A percentile compares a stretch with the other conserved stretches of the same genome.
Conservation (phyloP, 2,113 vertebrate genomes). For the Pteropus alecto region DNA sequence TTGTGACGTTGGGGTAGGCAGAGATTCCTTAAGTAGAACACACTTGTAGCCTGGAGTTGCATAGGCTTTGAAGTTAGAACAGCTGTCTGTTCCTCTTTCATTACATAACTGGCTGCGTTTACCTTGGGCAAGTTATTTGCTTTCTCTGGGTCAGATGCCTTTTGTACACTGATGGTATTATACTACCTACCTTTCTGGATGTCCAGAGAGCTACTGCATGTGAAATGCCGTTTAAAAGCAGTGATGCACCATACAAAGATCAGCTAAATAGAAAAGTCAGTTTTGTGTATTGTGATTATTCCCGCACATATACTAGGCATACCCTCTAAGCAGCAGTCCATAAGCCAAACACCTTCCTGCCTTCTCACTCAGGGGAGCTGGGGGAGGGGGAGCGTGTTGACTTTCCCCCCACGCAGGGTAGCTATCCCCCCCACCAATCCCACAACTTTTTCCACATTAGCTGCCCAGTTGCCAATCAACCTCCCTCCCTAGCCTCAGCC, state of each 20-base stretch:
- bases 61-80: neutral
- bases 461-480: constrained; percentile 64
- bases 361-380: neutral
- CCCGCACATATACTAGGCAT: neutral
- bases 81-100: neutral
- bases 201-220: neutral
- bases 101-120: neutral
- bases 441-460: constrained; percentile 21
- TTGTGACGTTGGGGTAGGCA: neutral
- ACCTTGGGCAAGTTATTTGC: neutral
- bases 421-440: neutral
- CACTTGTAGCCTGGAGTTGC: neutral
- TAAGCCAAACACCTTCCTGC: neutral
- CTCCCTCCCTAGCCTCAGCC: constrained; percentile 68
- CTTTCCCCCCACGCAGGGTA: neutral
- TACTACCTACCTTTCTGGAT: neutral
- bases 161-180: neutral
- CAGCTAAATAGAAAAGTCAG: neutral
- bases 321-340: neutral
- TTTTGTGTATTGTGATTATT: neutral
- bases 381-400: neutral
- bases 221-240: neutral
- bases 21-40: neutral
- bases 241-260: neutral
- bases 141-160: neutral